These are phyloP conservation scores for Bhutanitis thaidina DNA, from an alignment of 2,888 invertebrate species.

Conservation along the genomic window DNA sequence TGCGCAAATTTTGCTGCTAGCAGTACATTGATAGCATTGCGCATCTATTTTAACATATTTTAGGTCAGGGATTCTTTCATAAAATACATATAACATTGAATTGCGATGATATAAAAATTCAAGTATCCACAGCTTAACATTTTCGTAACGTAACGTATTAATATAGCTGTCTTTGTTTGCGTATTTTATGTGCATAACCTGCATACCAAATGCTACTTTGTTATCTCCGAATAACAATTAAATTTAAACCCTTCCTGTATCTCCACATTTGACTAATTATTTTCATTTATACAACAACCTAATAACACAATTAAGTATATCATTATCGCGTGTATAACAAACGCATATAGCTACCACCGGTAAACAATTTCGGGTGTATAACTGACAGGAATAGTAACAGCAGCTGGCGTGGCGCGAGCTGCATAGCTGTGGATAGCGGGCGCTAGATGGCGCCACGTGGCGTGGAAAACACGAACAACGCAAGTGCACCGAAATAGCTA, in stretches of 20 bases:
- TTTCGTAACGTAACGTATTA: background rate
- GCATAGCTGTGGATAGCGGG: constrained; percentile 43
- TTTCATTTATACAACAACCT: constrained; percentile 5
- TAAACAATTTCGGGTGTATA: constrained; percentile 42
- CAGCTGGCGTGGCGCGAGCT: constrained; percentile 61
- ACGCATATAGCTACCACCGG: constrained; percentile 14
- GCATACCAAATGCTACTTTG: constrained; percentile 5
- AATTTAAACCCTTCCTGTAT: background rate
- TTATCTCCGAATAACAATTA: constrained; percentile 3
- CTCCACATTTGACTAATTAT: constrained; percentile 9
- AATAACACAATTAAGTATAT: constrained; percentile 15
- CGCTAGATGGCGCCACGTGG: constrained; percentile 69
- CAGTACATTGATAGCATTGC: constrained; percentile 61
- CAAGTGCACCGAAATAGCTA: constrained; percentile 72
- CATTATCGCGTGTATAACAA: constrained; percentile 22
- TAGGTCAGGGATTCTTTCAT: constrained; percentile 64
- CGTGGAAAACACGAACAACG: constrained; percentile 47
- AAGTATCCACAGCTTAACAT: background rate
- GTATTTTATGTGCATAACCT: constrained; percentile 10
- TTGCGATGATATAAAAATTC: constrained; percentile 2
- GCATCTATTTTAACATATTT: constrained; percentile 72
- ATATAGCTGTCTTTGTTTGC: background rate
- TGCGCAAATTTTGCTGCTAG: constrained; percentile 52
- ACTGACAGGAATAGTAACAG: constrained; percentile 63
- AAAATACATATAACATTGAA: constrained; percentile 8